Evolutionary conservation across 2,888 invertebrate species (phyloP).

Genomic region (Parasteatoda lunata): DNA sequence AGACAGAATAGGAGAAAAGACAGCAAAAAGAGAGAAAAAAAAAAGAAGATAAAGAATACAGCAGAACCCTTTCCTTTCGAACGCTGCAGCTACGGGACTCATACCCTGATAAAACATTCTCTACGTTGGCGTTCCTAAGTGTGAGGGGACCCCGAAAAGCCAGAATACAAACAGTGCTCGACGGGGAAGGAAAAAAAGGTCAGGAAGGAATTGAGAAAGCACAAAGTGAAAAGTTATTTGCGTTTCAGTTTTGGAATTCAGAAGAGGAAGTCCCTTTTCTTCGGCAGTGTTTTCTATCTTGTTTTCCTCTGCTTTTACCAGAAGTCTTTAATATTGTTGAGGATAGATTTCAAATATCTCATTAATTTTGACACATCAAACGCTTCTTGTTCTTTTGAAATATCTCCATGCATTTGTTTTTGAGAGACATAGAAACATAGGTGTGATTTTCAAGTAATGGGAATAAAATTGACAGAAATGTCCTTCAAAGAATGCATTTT

Average conservation of each 20-base stretch:
- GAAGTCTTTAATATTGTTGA: constrained; percentile 38
- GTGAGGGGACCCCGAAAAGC: constrained; percentile 14
- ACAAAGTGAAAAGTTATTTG: constrained; percentile 62
- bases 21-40: not conserved
- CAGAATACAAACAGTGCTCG: constrained; percentile 48
- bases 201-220: constrained; percentile 44
- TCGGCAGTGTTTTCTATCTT: not conserved
- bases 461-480: too few species aligned
- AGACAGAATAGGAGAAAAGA: not conserved
- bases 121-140: not conserved
- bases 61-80: not conserved
- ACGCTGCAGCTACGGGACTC: not conserved
- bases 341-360: constrained; percentile 47
- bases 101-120: constrained; percentile 52
- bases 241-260: constrained; percentile 51
- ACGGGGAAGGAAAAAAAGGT: constrained; percentile 17
- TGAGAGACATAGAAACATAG: too few species aligned
- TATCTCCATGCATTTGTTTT: too few species aligned
- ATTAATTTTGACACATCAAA: constrained; percentile 31
- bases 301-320: not conserved
- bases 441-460: too few species aligned
- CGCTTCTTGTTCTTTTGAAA: not conserved
- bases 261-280: constrained; percentile 14
- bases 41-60: not conserved
- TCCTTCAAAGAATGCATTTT: too few species aligned